These are phyloP conservation scores for Papio anubis DNA, from an alignment of 2,113 vertebrate species.

Conservation along the genomic window DNA sequence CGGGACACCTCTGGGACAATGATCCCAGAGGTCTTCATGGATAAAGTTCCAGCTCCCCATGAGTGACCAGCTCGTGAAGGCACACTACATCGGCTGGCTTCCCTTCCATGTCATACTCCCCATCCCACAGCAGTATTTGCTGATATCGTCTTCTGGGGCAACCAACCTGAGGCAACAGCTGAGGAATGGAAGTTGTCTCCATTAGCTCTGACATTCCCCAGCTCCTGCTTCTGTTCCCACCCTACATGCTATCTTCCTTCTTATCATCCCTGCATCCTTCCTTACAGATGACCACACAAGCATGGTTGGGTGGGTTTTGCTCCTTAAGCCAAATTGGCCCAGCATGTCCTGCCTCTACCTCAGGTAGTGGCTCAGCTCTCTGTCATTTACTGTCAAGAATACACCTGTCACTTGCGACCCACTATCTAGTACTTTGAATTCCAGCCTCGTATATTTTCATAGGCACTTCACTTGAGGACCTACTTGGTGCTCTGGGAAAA, in stretches of 20 bases:
- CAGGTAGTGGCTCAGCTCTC: neutral
- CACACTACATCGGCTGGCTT: neutral
- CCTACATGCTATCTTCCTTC: neutral
- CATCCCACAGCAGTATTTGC: neutral
- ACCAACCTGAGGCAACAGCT: neutral
- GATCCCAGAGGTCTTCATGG: neutral
- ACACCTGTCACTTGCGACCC: neutral
- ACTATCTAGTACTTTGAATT: neutral
- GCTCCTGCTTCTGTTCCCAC: neutral
- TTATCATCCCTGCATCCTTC: accelerated
- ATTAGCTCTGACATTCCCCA: neutral
- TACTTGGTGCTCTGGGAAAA: neutral
- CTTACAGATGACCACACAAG: neutral
- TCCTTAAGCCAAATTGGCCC: neutral
- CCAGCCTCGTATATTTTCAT: neutral
- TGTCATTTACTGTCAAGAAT: neutral
- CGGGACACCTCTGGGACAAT: neutral
- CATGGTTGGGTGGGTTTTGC: neutral
- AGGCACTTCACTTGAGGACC: neutral
- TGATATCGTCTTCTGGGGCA: neutral
- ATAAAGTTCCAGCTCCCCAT: neutral
- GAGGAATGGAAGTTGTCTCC: neutral
- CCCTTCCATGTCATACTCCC: neutral
- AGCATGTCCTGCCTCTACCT: neutral
- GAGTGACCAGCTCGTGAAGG: neutral